Base-by-base conservation (phyloP, 2,888 invertebrate species). In the Therioaphis trifolii region DNA sequence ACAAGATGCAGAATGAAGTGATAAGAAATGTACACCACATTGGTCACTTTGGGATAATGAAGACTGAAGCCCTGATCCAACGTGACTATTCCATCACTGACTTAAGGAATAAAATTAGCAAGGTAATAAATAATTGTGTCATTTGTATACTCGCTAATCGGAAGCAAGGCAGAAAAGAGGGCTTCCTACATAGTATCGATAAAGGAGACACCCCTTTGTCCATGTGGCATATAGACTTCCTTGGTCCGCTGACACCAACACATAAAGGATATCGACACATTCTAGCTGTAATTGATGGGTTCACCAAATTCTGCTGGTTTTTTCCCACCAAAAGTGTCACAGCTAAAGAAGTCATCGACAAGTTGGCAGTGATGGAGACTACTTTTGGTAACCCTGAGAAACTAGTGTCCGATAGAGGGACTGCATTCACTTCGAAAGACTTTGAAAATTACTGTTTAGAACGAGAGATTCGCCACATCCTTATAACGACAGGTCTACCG, bases 91-190 rank as follows among this genome's bases (percentile, higher is more conserved):
- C 63, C 2, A 63, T 63, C 15, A 29, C 63, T 29, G 63, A 29
- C 27, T 63, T 63, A 15, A 27, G 15, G 27, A 63, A 27, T 4
- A 63, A 63, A 27, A 63, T 63, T 63, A 15, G 14, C 2, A 14
- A 27, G 7, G 29, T 63, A 14, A 27, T 63, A 14, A 5, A 27
- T 29, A 27, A 63, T 14, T 63, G 63, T 63, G 63, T 63, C 12
- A 5, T n/a, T 21, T 69, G 69, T 35, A 63, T 63, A 29, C 63
- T 63, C n/a, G 18, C 35, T 63, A 63, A 63, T 63, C 63, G 63
- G 63, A 12, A 88, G 85, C 86, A 84, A 35, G 85, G 84, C 49
- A 74, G 27, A 9, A 85, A 86, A 18, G 86, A 78, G 7, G 85
- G 84, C 1, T 69, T 21, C 43, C 46, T 69, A 12, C 46, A 69